Conservation (phyloP, 92 coral and sea anemone species). For the Heteractis magnifica region DNA sequence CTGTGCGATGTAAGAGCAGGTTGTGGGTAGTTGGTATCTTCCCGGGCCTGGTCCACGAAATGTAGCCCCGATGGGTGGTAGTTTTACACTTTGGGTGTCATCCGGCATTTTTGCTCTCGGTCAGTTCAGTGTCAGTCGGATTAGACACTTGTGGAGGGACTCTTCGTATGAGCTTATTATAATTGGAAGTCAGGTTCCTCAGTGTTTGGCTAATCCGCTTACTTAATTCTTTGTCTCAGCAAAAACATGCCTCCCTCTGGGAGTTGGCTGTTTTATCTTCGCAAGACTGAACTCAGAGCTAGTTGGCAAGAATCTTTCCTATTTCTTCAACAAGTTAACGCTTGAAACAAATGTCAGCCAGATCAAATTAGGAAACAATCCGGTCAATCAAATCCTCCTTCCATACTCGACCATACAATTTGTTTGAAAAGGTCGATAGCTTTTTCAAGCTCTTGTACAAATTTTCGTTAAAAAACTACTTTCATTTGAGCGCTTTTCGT, state of each 20-base stretch:
- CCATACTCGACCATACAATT: too few species aligned
- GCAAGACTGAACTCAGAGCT: not conserved
- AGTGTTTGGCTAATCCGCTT: slow-evolving; percentile 13
- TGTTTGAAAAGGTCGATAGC: too few species aligned
- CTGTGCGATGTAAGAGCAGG: slow-evolving; percentile 31
- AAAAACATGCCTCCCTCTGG: slow-evolving; percentile 6
- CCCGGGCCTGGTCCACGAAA: slow-evolving; percentile 78
- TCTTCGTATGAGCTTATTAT: not conserved
- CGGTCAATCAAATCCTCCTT: too few species aligned
- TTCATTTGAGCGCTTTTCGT: not conserved
- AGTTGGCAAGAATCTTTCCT: too few species aligned
- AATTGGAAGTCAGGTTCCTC: not conserved
- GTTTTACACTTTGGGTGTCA: slow-evolving; percentile 39
- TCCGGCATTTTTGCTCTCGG: slow-evolving; percentile 58
- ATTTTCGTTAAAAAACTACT: not conserved
- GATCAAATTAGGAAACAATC: too few species aligned
- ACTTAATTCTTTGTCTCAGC: slow-evolving; percentile 25
- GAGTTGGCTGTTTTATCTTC: not conserved
- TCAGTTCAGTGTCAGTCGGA: not conserved
- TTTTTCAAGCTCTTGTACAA: not conserved
- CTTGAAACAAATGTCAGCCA: too few species aligned
- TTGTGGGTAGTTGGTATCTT: slow-evolving; percentile 54
- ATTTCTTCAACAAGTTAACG: too few species aligned
- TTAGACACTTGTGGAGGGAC: too few species aligned
- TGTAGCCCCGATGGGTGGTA: slow-evolving; percentile 63